Conservation (phyloP, 2,113 vertebrate species). For the Pseudopodoces humilis region DNA sequence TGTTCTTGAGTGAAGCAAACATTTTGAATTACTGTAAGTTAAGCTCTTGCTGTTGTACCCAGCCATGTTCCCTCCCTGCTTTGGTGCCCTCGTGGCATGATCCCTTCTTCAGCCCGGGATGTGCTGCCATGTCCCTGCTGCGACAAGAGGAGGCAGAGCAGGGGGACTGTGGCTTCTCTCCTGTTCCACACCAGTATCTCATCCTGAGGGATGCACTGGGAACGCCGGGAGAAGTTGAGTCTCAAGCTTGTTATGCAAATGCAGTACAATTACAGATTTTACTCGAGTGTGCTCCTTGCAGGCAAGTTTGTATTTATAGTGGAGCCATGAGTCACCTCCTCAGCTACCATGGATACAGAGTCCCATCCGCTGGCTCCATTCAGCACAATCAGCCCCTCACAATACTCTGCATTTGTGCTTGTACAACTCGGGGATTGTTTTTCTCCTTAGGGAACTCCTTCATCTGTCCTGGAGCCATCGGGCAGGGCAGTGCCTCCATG, state of each 20-base stretch:
- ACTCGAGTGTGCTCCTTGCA: neutral
- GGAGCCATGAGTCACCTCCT: slow-evolving; percentile 5
- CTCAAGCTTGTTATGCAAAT: neutral
- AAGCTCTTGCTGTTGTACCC: neutral
- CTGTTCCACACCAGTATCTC: neutral
- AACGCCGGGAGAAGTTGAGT: neutral
- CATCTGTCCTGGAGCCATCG: neutral
- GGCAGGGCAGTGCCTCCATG: neutral
- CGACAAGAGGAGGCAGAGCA: neutral
- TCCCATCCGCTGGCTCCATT: neutral
- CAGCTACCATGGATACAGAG: neutral
- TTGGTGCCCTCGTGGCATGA: accelerated
- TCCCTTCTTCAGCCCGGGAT: neutral
- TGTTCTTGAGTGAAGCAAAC: neutral
- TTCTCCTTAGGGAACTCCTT: neutral
- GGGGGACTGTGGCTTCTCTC: neutral
- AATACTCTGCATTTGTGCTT: neutral
- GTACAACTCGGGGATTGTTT: neutral
- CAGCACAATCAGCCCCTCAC: neutral
- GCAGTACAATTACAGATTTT: neutral
- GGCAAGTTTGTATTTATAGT: neutral
- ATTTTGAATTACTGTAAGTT: neutral
- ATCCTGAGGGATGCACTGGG: neutral
- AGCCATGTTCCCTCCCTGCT: neutral
- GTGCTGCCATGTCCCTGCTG: neutral